phyloP scores from a whole-genome alignment of 1,140 invertebrate genomes.

The Panagrolaimus sp. region DNA sequence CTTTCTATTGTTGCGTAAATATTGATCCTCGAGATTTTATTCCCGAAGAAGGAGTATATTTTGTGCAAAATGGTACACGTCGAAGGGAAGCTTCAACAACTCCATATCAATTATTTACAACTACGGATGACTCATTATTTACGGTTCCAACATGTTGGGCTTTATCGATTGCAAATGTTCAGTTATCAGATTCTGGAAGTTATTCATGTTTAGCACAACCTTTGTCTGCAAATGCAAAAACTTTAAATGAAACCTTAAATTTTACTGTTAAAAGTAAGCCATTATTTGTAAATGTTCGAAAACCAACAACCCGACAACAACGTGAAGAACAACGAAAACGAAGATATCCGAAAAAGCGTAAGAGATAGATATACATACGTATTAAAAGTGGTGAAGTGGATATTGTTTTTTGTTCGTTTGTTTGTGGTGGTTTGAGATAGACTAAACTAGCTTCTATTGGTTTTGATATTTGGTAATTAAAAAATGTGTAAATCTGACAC shows the following conservation, averaged over 20 bases:
- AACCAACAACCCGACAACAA: background rate
- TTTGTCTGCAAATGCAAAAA: constrained; percentile 26
- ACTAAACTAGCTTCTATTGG: no score
- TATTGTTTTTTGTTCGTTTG: constrained; percentile 18
- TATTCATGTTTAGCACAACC: constrained; percentile 52
- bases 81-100: constrained; percentile 44
- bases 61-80: constrained; percentile 55
- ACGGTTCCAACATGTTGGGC: constrained; percentile 40
- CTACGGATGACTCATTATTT: constrained; percentile 39
- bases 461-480: no score
- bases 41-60: constrained; percentile 47
- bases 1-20: constrained; percentile 54
- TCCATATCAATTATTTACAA: constrained; percentile 47
- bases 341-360: constrained; percentile 3
- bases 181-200: constrained; percentile 39
- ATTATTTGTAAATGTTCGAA: constrained; percentile 11
- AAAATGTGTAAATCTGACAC: no score
- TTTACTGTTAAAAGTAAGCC: constrained; percentile 55
- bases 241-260: constrained; percentile 50
- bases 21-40: constrained; percentile 51
- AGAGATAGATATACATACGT: background rate
- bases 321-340: constrained; percentile 15
- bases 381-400: background rate
- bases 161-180: constrained; percentile 36
- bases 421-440: background rate